Percentiles rank a stretch among this genome's conserved stretches.
phyloP scores from a whole-genome alignment of 2,797 vertebrate species.

The Sarcoramphus papa region DNA sequence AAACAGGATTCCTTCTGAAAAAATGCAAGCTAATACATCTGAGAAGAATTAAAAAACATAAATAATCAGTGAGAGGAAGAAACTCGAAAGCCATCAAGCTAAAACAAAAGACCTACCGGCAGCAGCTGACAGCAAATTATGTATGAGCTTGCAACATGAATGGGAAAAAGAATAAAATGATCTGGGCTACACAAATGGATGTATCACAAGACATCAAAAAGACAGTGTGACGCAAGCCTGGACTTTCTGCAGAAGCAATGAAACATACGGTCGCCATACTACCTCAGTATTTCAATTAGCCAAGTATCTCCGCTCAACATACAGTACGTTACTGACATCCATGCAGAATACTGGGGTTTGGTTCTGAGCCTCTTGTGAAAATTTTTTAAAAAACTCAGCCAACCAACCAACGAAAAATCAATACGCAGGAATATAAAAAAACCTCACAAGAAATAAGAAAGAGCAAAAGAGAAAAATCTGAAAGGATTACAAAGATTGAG shows the following conservation, averaged over 20 bases:
- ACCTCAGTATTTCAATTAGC: neutral
- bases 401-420: neutral
- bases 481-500: neutral
- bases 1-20: neutral
- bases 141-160: neutral
- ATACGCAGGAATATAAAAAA: neutral
- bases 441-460: neutral
- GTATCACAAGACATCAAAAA: neutral
- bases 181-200: neutral
- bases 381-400: neutral
- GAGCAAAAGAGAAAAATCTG: neutral
- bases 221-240: neutral
- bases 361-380: neutral
- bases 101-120: slow-evolving; percentile 5
- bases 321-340: neutral
- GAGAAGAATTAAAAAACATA: neutral
- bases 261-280: neutral
- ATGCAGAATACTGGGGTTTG: neutral
- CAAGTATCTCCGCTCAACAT: neutral
- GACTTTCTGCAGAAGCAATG: neutral
- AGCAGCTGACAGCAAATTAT: neutral
- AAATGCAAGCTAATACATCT: neutral
- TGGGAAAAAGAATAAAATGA: neutral
- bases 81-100: neutral
- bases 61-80: neutral